Evolutionary conservation across 1,140 invertebrate genomes (phyloP).

Genomic region (Zaprionus gabonicus): DNA sequence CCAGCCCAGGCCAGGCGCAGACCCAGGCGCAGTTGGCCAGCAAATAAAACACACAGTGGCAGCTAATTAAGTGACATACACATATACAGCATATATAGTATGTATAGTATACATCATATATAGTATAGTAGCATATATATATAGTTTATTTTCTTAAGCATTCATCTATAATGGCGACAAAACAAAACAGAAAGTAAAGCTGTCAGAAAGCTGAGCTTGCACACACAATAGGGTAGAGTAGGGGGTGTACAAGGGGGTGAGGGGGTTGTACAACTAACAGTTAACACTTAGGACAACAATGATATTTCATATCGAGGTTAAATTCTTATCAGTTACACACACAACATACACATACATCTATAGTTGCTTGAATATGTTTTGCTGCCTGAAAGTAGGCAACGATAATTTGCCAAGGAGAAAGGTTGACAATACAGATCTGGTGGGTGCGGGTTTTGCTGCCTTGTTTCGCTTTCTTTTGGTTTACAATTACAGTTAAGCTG

Average conservation of each 20-base stretch:
- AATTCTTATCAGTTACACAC: constrained; percentile 64
- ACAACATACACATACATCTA: constrained; percentile 6
- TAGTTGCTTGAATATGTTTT: constrained; percentile 13
- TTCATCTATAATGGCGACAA: constrained; percentile 44
- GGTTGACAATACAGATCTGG: background rate
- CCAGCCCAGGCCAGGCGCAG: background rate
- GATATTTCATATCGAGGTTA: constrained; percentile 80
- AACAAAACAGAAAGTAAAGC: constrained; percentile 29
- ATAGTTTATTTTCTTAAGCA: constrained; percentile 48
- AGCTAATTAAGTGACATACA: constrained; percentile 39
- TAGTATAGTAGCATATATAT: background rate
- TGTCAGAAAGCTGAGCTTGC: constrained; percentile 50
- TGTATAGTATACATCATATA: background rate
- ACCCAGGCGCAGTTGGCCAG: background rate
- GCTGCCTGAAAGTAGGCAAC: constrained; percentile 12
- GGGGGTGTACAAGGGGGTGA: background rate
- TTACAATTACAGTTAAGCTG: background rate
- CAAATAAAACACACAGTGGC: constrained; percentile 4
- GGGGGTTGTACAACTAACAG: background rate
- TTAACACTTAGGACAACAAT: constrained; percentile 78
- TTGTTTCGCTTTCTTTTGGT: background rate
- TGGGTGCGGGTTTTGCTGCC: background rate
- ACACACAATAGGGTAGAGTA: background rate
- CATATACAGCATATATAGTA: constrained; percentile 15
- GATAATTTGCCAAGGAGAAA: background rate